Conservation (phyloP, 2,113 vertebrate species). For the Trematocara marginatum region DNA sequence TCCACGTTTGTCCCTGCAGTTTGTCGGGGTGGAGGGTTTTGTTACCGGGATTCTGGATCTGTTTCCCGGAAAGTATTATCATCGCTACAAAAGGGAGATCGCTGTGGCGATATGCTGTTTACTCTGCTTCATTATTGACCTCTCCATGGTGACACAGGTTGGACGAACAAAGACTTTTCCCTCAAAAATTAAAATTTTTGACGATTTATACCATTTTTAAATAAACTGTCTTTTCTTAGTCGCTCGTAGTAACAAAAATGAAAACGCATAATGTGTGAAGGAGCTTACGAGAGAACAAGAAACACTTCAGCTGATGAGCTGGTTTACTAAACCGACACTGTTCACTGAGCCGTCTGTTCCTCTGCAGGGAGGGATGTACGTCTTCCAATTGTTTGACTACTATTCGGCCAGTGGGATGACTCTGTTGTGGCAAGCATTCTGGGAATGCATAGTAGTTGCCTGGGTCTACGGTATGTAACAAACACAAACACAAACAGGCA, state of each 20-base stretch:
- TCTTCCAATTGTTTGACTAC: slow-evolving; percentile 83
- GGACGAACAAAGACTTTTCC: neutral
- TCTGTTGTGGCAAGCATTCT: slow-evolving; percentile 81
- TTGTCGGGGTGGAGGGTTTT: slow-evolving; percentile 81
- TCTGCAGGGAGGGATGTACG: slow-evolving; percentile 79
- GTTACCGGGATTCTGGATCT: slow-evolving; percentile 79
- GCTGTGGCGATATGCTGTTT: slow-evolving; percentile 72
- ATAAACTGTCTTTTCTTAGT: neutral
- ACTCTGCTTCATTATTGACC: slow-evolving; percentile 77
- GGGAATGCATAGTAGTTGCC: slow-evolving; percentile 79
- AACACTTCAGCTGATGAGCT: neutral
- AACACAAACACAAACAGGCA: neutral
- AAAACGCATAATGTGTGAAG: neutral
- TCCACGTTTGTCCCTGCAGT: slow-evolving; percentile 29
- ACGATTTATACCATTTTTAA: neutral
- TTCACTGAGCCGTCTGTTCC: neutral
- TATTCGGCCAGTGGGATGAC: slow-evolving; percentile 84
- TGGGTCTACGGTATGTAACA: slow-evolving; percentile 78
- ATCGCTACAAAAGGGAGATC: slow-evolving; percentile 72
- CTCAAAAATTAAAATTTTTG: accelerated
- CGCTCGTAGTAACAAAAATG: neutral
- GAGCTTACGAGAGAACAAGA: neutral
- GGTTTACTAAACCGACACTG: accelerated
- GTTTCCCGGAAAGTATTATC: slow-evolving; percentile 65
- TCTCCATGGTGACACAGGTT: slow-evolving; percentile 83